Conservation (phyloP, 2,113 vertebrate genomes). For the Tragelaphus scriptus region DNA sequence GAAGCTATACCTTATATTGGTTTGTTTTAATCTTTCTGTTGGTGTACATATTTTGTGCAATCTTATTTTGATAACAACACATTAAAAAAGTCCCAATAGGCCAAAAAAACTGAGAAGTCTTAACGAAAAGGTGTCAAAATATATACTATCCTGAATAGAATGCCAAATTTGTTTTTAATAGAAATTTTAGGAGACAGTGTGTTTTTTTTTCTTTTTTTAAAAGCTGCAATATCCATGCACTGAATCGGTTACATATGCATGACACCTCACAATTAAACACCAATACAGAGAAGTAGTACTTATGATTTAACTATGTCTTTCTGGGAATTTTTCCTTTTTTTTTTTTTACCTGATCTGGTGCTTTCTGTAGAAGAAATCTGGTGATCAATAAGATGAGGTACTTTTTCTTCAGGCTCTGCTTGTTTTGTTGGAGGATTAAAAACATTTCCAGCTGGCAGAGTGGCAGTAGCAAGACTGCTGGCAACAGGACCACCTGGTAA, state of each 20-base stretch:
- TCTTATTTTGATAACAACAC: neutral
- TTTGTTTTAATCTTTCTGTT: neutral
- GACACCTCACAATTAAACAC: neutral
- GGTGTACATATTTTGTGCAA: neutral
- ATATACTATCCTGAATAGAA: neutral
- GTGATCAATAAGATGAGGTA: conserved; percentile 83
- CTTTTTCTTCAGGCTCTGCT: conserved; percentile 85
- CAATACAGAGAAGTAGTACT: neutral
- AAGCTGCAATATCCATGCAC: neutral
- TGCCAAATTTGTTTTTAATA: neutral
- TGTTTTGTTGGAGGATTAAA: conserved; percentile 87
- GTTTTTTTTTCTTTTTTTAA: neutral
- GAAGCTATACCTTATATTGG: neutral
- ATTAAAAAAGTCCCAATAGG: neutral
- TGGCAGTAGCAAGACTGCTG: conserved; percentile 76
- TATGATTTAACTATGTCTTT: neutral
- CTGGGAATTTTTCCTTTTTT: neutral
- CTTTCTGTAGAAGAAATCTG: conserved; percentile 87
- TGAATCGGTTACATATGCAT: neutral
- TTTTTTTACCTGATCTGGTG: conserved; percentile 84
- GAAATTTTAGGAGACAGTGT: neutral
- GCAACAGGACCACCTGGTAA: conserved; percentile 84
- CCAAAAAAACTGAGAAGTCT: neutral
- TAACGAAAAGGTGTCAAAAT: neutral
- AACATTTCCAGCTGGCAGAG: conserved; percentile 86